Base-by-base conservation (phyloP, 2,888 invertebrate species). In the Pelosia muscerda region DNA sequence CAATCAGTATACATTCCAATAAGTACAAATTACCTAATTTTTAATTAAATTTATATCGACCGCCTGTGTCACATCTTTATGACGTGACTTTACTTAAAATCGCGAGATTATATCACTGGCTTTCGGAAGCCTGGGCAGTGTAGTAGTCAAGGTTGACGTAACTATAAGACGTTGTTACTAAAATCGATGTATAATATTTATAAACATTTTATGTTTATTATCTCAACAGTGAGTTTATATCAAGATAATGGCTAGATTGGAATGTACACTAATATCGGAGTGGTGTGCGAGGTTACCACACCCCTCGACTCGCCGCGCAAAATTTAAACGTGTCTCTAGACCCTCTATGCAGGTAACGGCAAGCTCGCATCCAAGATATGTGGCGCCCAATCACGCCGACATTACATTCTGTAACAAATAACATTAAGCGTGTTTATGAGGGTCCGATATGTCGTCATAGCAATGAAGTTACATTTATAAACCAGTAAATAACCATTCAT, bases 1-100 rank as follows among this genome's bases (percentile, higher is more conserved):
- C 69, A 64, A 73, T 73, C 78, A 87, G 86, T 86, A 86, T 86
- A 88, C 88, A 88, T 87, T 86, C 87, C 87, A 86, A 84, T 73
- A 28, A 58, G 66, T 64, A 67, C 63, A 73, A 66, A 69, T 53
- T 72, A 72, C 34, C 26, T 66, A 65, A 25, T 69, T 64, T 54
- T 70, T 68, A 65, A 60, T 65, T 66, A 63, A 53, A 67, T 73
- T 61, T 67, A 74, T 63, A 75, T 73, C 38, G 61, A 74, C 65
- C 9, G 63, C 58, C 62, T 70, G 66, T 4, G 6, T 8, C 31
- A 15, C 34, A 58, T 34, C 11, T 34, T 23, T 23, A 59, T 23
- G 22, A 31, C 9, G 22, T 34, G 23, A 34, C 34, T 22, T 23
- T 22, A 23, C 25, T 58, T 42, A n/a, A 49, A 34, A 63, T 63